Evolutionary conservation across 1,140 invertebrate genomes (phyloP).

Genomic region (Cephus cinctus): DNA sequence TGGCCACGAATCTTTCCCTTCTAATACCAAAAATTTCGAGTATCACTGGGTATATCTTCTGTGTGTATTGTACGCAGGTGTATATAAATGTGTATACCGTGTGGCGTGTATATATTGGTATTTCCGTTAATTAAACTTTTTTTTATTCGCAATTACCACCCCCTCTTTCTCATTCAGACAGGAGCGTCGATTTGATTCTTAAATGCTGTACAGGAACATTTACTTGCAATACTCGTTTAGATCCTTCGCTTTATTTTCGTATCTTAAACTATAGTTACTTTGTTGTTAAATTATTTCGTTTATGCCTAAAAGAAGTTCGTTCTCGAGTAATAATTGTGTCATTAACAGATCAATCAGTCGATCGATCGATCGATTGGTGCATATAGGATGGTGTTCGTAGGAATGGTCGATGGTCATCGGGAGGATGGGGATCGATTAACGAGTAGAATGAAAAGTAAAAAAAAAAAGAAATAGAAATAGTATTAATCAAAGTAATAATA

Average conservation of each 20-base stretch:
- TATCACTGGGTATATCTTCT: no score
- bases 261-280: conserved; percentile 30
- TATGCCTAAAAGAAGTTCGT: conserved; percentile 30
- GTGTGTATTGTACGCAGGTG: conserved; percentile 15
- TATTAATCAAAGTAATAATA: neutral
- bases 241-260: conserved; percentile 31
- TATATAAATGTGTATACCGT: conserved; percentile 20
- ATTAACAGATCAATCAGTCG: conserved; percentile 17
- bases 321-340: conserved; percentile 9
- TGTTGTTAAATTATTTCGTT: conserved; percentile 36
- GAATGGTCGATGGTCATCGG: no score
- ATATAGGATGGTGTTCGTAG: no score
- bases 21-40: conserved; percentile 45
- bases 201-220: conserved; percentile 60
- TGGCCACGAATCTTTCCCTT: conserved; percentile 46
- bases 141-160: conserved; percentile 7
- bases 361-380: no score
- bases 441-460: neutral
- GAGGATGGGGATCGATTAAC: no score
- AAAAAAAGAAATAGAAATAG: neutral
- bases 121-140: conserved; percentile 11
- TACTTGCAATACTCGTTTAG: conserved; percentile 45
- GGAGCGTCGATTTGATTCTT: conserved; percentile 55
- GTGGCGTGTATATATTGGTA: conserved; percentile 11
- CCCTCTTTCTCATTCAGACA: conserved; percentile 25